These are phyloP conservation scores for Mythimna vitellina DNA, from an alignment of 2,888 invertebrate species.

Conservation along the genomic window DNA sequence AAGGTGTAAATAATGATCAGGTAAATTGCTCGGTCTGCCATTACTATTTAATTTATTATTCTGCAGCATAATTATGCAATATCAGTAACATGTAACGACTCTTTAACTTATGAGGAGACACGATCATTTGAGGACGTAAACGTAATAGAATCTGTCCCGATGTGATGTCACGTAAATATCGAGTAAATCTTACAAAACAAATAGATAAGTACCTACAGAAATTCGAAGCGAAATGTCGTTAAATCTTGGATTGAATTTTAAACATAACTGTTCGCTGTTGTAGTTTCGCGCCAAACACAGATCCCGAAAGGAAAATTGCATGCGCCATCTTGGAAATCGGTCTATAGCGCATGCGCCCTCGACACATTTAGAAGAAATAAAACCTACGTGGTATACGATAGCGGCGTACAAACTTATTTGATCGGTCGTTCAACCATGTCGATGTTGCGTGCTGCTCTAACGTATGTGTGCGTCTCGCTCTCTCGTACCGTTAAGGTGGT, in stretches of 20 bases:
- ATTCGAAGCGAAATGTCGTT: neutral
- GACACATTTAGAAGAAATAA: constrained; percentile 87
- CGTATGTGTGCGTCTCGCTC: constrained; percentile 77
- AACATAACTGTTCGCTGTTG: constrained; percentile 57
- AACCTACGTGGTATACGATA: constrained; percentile 87
- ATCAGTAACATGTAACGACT: constrained; percentile 15
- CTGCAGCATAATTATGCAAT: constrained; percentile 6
- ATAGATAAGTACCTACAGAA: neutral
- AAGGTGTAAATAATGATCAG: neutral
- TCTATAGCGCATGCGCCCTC: constrained; percentile 79
- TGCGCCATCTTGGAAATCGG: constrained; percentile 81
- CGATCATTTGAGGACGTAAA: constrained; percentile 4
- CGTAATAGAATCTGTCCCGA: constrained; percentile 20
- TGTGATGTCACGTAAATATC: constrained; percentile 29
- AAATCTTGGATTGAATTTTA: neutral
- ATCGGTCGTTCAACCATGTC: constrained; percentile 90
- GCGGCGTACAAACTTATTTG: constrained; percentile 89
- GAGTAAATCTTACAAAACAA: constrained; percentile 6
- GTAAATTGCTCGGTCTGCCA: neutral
- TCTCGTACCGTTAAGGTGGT: constrained; percentile 88
- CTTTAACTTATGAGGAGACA: constrained; percentile 20
- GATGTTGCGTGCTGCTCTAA: constrained; percentile 74
- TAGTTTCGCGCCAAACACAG: constrained; percentile 67
- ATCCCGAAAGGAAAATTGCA: constrained; percentile 70
- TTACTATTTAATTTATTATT: neutral